Evolutionary conservation across 2,113 vertebrate species (phyloP).

Genomic region (Nipponia nippon): DNA sequence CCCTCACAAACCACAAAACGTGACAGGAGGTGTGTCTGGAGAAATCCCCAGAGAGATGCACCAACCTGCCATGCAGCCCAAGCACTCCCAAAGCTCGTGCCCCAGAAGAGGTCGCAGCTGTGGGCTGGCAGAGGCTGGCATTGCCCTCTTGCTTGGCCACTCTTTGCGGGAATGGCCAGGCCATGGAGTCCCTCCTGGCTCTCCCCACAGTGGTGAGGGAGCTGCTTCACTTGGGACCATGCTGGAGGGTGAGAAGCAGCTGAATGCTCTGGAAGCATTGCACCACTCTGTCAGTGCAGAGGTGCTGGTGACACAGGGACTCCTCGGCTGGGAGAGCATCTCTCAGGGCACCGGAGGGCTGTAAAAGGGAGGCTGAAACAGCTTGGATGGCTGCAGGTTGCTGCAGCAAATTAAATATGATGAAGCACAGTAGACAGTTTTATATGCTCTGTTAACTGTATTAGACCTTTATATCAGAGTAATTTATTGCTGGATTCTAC

Average conservation of each 20-base stretch:
- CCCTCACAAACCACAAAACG: neutral
- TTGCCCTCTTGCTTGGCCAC: neutral
- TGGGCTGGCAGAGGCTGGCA: neutral
- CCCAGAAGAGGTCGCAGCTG: neutral
- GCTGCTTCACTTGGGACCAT: neutral
- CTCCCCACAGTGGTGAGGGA: neutral
- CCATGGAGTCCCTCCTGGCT: neutral
- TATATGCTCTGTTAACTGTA: neutral
- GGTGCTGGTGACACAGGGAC: neutral
- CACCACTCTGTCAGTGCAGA: neutral
- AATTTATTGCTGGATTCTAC: neutral
- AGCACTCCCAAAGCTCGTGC: neutral
- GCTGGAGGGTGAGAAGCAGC: neutral
- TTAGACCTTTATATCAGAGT: neutral
- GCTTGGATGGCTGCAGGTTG: neutral
- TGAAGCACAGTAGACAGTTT: neutral
- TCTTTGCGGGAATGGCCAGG: neutral
- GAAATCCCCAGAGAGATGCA: neutral
- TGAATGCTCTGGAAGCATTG: neutral
- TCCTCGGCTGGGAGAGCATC: neutral
- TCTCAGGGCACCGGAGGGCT: neutral
- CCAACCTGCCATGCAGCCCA: neutral
- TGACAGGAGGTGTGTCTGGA: neutral
- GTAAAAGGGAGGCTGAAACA: neutral
- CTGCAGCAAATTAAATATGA: neutral